Evolutionary conservation across 2,797 vertebrate species (phyloP).

Genomic region (Hypotaenidia okinawae): DNA sequence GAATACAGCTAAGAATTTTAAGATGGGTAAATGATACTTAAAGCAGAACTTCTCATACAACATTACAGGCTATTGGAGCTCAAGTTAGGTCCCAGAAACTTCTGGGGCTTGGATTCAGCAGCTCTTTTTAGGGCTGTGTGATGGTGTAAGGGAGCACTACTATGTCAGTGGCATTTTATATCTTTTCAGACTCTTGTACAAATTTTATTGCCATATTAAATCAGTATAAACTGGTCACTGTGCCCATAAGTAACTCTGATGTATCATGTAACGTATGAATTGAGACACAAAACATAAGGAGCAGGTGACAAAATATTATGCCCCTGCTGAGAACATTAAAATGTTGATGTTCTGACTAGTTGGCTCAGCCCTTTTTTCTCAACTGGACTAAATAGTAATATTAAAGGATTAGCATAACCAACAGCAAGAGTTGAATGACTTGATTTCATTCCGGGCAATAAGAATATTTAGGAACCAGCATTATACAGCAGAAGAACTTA

Average conservation of each 20-base stretch:
- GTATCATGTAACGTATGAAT: slow-evolving; percentile 36
- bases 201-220: slow-evolving; percentile 71
- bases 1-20: not conserved
- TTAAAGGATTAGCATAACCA: slow-evolving; percentile 70
- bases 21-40: not conserved
- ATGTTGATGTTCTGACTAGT: slow-evolving; percentile 55
- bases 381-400: slow-evolving; percentile 58
- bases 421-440: slow-evolving; percentile 45
- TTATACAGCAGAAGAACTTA: not conserved
- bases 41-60: not conserved
- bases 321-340: slow-evolving; percentile 42
- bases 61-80: rapidly evolving
- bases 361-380: slow-evolving; percentile 41
- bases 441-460: slow-evolving; percentile 25
- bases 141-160: not conserved
- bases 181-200: slow-evolving; percentile 19
- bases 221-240: slow-evolving; percentile 11
- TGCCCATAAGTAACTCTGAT: slow-evolving; percentile 35
- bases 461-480: not conserved
- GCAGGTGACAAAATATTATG: slow-evolving; percentile 68
- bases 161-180: not conserved
- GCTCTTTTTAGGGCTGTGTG: not conserved
- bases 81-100: not conserved
- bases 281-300: slow-evolving; percentile 55
- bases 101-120: not conserved